Percentiles rank a stretch among this genome's conserved stretches.
These are phyloP conservation scores for Dynastes tityus DNA, from an alignment of 2,888 invertebrate species.

Conservation along the genomic window DNA sequence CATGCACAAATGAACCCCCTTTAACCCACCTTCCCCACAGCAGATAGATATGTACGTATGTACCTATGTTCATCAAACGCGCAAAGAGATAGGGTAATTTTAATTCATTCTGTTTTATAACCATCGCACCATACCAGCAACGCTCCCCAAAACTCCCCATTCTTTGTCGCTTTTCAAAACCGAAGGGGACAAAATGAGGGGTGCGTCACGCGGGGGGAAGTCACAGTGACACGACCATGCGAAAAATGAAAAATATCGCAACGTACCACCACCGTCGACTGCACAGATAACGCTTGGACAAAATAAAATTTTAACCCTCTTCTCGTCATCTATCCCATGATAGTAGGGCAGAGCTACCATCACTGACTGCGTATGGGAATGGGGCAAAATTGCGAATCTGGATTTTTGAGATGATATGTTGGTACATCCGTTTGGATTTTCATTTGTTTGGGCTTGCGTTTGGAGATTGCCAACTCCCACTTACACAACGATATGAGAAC, in stretches of 20 bases:
- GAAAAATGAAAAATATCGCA: constrained; percentile 63
- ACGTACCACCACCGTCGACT: constrained; percentile 53
- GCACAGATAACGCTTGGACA: constrained; percentile 49
- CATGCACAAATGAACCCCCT: constrained; percentile 3
- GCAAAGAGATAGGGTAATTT: constrained; percentile 59
- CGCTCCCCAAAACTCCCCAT: background rate
- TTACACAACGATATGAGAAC: background rate
- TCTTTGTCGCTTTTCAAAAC: background rate
- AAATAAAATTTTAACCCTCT: constrained; percentile 51
- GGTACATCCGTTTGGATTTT: constrained; percentile 23
- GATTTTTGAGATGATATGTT: constrained; percentile 23
- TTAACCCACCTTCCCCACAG: background rate
- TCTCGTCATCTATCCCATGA: constrained; percentile 7
- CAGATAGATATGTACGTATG: constrained; percentile 51
- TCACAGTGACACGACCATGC: constrained; percentile 54
- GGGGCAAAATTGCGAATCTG: constrained; percentile 28
- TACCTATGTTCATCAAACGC: constrained; percentile 54
- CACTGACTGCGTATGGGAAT: background rate
- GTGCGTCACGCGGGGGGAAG: background rate
- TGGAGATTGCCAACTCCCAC: constrained; percentile 1
- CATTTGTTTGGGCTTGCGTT: background rate
- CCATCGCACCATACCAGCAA: constrained; percentile 46
- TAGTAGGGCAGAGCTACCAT: background rate
- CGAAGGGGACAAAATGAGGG: no score
- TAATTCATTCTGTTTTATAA: constrained; percentile 62